A percentile compares a stretch with the other conserved stretches of the same genome.
These are phyloP conservation scores for Oncorhynchus keta DNA, from an alignment of 2,113 vertebrate genomes.

Conservation along the genomic window DNA sequence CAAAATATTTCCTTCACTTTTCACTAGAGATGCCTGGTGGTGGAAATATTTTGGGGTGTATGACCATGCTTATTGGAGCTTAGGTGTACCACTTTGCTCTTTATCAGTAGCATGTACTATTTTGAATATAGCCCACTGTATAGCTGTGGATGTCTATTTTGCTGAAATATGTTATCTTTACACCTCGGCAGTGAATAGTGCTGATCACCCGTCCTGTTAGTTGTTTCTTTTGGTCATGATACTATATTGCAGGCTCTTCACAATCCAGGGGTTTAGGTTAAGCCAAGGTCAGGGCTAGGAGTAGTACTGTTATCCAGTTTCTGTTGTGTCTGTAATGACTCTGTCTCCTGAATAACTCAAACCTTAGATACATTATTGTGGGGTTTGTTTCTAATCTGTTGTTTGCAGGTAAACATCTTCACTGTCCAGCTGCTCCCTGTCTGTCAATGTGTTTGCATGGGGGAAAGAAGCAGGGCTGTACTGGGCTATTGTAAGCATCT, in stretches of 20 bases:
- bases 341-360: not conserved
- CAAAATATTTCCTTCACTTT: too few relatives aligned
- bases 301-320: too few relatives aligned
- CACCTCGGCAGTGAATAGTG: not conserved
- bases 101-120: not conserved
- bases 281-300: too few relatives aligned
- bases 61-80: conserved; percentile 15
- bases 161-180: not conserved
- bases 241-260: conserved; percentile 1
- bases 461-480: conserved; percentile 47
- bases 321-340: not conserved
- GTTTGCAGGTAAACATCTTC: not conserved
- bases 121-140: too few relatives aligned
- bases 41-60: conserved; percentile 10
- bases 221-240: too few relatives aligned
- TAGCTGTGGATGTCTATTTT: not conserved
- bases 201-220: not conserved
- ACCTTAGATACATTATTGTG: not conserved
- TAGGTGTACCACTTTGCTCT: not conserved
- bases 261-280: not conserved
- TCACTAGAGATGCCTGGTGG: too few relatives aligned
- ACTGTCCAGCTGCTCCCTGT: not conserved
- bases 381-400: conserved; percentile 21
- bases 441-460: conserved; percentile 64
- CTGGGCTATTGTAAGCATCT: conserved; percentile 45